These are phyloP conservation scores for Scaptomyza polygonia DNA, from an alignment of 2,888 invertebrate species.

Conservation along the genomic window DNA sequence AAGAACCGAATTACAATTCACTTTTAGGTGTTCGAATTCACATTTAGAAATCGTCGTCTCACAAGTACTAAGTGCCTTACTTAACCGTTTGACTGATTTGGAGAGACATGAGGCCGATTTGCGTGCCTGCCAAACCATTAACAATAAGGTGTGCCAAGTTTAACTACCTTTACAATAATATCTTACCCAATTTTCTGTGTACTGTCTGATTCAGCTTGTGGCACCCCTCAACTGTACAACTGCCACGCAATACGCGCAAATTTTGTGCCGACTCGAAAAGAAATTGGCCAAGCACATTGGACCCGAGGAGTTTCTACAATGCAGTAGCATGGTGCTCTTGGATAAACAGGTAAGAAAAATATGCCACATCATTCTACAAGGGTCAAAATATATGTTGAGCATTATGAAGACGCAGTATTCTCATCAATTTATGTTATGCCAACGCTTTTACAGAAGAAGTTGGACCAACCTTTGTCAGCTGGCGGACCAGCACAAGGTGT, in stretches of 20 bases:
- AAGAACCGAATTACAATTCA: too few relatives aligned
- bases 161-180: not conserved
- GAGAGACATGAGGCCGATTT: slow-evolving; percentile 84
- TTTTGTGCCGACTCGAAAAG: slow-evolving; percentile 83
- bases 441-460: slow-evolving; percentile 20
- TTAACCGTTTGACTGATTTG: slow-evolving; percentile 85
- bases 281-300: slow-evolving; percentile 84
- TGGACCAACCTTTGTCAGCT: slow-evolving; percentile 76
- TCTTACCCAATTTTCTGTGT: not conserved
- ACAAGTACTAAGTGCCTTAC: slow-evolving; percentile 85
- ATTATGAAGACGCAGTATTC: not conserved
- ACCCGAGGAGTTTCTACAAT: slow-evolving; percentile 84
- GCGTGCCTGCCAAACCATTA: slow-evolving; percentile 83
- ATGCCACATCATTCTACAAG: not conserved
- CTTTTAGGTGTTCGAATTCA: slow-evolving; percentile 82
- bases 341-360: slow-evolving; percentile 83
- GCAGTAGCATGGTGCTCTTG: slow-evolving; percentile 82
- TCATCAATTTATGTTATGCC: slow-evolving; percentile 22
- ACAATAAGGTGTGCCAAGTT: slow-evolving; percentile 75
- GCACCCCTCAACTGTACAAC: slow-evolving; percentile 77
- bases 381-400: too few relatives aligned
- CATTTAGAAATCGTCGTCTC: slow-evolving; percentile 83
- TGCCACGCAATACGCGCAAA: slow-evolving; percentile 84
- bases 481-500: slow-evolving; percentile 11
- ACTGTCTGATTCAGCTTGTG: slow-evolving; percentile 26